Base-by-base conservation (phyloP, 2,113 vertebrate genomes). In the Oreochromis tanganicae region DNA sequence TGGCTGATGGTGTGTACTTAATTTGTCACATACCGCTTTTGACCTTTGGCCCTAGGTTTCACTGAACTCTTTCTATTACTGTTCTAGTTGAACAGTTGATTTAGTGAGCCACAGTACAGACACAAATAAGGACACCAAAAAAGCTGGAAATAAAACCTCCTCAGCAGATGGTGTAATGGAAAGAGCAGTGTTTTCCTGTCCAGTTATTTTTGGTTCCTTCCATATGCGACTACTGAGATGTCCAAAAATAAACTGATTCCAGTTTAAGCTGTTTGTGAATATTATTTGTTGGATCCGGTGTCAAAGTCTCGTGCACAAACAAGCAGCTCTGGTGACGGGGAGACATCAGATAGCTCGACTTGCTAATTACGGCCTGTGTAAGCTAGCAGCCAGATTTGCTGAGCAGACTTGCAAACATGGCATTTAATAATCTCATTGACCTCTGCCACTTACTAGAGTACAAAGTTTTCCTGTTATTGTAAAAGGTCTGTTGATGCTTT, bases 301-400 rank as follows among this genome's bases (percentile, higher is more conserved):
- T 56, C 24, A 71, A 71, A 43, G 43, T 87, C 66, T 21, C 13
- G 16, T 78, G 85, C 55, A 85, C 89, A 92, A 91, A 93, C 88
- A 89, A 34, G 86, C 86, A 81, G 85, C 88, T 92, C 85, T 85
- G 46, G 84, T 86, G 81, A 85, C 91, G 14, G 43, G 9, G 56
- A 36, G 86, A 89, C 50, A 91, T 63, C 14, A 2, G 83, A 91
- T 87, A 80, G 57, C 57, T 59, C 27, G 16, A 71, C 88, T 92
- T 88, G 75, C 89, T 90, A 92, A 89, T 87, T 88, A 87, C 79
- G 79, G 83, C 85, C 29, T 36, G 17, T 32, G 84, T 79, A 66
- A 81, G 71, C 61, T 14, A 46, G 57, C 43, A 16, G 56, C 24
- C 52, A 46, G 57, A 80, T 79, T 73, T 5, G 4, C 75, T 38